Base-by-base conservation (phyloP, 2,888 invertebrate genomes). In the Papilio protenor region DNA sequence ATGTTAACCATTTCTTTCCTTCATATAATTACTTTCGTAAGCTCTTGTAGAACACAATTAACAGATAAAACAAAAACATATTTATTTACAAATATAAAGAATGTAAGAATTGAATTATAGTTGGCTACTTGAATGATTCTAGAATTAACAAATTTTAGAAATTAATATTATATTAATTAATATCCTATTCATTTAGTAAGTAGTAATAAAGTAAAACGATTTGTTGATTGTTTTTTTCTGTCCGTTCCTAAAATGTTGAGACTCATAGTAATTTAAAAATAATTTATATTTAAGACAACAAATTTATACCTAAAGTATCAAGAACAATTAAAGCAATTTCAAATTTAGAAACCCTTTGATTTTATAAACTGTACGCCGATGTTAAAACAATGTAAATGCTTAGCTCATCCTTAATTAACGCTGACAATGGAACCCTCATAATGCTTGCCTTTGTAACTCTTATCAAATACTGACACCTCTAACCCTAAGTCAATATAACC, bases 1-100 rank as follows among this genome's bases (percentile, higher is more conserved):
- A 72, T 55, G 73, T 66, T 77, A 77, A 66, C 77, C 52, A 73
- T 77, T 66, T 66, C 66, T 73, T 77, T 77, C 27, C 23, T 45
- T 77, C 21, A 11, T 55, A 73, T 77, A 73, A 77, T 73, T 66
- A 49, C 73, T 73, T 66, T 72, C 16, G 52, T 66, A 45, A 55
- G 21, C n/a, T 55, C 55, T n/a, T 33, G 40, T 52, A n/a, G 27
- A 59, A 61, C 64, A 14, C 40, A 59, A 49, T 74, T n/a, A 47
- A 33, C 16, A 64, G n/a, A 59, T 57, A 66, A 66, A 66, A 66
- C 64, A 40, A 33, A 40, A 40, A 66, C 12, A 45, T n/a, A 11
- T 18, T 21, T 40, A n/a, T 45, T 61, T 23, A 33, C 59, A 59
- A 59, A 59, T 14, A 61, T 14, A 59, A 61, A 14, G 3, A 33